Base-by-base conservation (phyloP, 2,113 vertebrate species). In the Corythornis madagascariensis region DNA sequence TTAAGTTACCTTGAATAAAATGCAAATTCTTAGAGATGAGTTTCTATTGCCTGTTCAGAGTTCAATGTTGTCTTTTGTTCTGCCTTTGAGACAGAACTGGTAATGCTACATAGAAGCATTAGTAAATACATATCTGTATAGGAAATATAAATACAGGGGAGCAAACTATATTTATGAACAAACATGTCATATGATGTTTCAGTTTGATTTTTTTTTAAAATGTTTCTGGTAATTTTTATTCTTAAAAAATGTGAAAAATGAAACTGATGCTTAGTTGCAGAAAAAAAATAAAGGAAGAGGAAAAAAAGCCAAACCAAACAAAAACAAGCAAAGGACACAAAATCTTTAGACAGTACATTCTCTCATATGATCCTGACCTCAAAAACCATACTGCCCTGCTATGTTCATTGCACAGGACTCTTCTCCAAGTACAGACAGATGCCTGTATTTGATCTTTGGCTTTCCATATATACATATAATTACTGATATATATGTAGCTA, bases 281-380 rank as follows among this genome's bases (percentile, higher is more conserved):
- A 26, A 22, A 50, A 33, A 7, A 35, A 40, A 13, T 2, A 3
- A 3, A 2, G 2, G 16, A 24, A 29, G 16, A 7, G 13, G 18
- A 1, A 3, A n/a, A 2, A 6, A 1, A 1, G 2, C 13, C 21
- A 50, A 50, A 50, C 47, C 18, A 10, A 25, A 3, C 5, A 22
- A 28, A 45, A 6, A 0, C 9, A 65, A 52, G 1, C 1, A 35
- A 70, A 53, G 10, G 7, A 12, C 14, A 13, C 16, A 69, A 64
- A 61, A 4, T 43, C 11, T 53, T 77, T n/a, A 29, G 15, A 10
- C 8, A 45, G 14, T 17, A 66, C 11, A 18, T 81, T 81, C 52
- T 83, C 2, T 60, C 11, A 10, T 15, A 52, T 16, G 16, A 25
- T 24, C 11, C 22, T 74, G 26, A 91, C 69, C 17, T 43, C 13